Percentiles rank a stretch among this genome's conserved stretches.
Conservation (phyloP, 2,113 vertebrate genomes). For the Ictalurus furcatus region DNA sequence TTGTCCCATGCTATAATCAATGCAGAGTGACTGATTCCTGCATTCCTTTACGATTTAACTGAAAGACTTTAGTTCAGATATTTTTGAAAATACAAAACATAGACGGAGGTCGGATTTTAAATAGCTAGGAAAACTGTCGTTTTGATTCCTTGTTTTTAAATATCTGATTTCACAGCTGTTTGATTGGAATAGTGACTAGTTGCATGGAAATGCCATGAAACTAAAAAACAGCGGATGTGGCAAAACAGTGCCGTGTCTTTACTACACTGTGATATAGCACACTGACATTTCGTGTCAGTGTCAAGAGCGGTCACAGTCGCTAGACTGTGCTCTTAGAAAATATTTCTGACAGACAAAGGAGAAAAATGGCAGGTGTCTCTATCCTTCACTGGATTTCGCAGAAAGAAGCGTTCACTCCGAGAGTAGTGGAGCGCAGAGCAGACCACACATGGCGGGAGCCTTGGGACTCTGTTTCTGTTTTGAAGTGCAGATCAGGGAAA, state of each 20-base stretch:
- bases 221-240: background rate
- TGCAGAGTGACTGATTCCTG: background rate
- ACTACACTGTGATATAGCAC: background rate
- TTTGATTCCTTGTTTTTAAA: background rate
- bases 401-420: conserved; percentile 57
- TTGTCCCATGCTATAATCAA: background rate
- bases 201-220: background rate
- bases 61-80: background rate
- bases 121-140: background rate
- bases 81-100: background rate
- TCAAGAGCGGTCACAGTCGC: background rate
- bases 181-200: background rate
- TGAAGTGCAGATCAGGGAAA: conserved; percentile 59
- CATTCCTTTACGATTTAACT: background rate
- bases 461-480: conserved; percentile 53
- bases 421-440: conserved; percentile 58
- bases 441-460: conserved; percentile 69
- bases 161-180: background rate
- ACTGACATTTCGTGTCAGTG: background rate
- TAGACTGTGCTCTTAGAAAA: background rate
- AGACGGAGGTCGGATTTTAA: background rate
- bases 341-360: conserved; percentile 20
- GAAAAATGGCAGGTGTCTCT: conserved; percentile 41
- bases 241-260: background rate
- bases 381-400: conserved; percentile 41